phyloP scores from a whole-genome alignment of 1,140 invertebrate species.

The Drosophila parvula region DNA sequence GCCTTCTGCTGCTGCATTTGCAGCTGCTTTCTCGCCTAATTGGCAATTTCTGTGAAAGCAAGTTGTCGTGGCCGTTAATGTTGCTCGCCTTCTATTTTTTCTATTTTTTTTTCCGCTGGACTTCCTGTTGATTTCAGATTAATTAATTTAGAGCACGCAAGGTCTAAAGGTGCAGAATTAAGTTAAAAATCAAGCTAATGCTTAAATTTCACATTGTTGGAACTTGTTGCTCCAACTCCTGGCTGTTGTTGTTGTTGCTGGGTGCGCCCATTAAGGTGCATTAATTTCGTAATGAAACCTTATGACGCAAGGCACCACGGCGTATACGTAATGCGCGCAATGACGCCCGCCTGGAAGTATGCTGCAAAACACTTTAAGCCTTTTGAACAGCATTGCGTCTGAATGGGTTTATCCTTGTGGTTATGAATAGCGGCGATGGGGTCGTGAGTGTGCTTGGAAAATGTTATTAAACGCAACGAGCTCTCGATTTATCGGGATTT shows the following conservation, averaged over 20 bases:
- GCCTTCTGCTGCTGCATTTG: slow-evolving; percentile 27
- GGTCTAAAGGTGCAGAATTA: slow-evolving; percentile 21
- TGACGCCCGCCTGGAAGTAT: slow-evolving; percentile 50
- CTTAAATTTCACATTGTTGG: slow-evolving; percentile 3
- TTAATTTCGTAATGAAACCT: slow-evolving; percentile 70
- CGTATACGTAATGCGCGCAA: slow-evolving; percentile 27
- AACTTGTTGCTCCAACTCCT: slow-evolving; percentile 53
- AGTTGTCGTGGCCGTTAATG: slow-evolving; percentile 22
- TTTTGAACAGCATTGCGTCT: slow-evolving; percentile 17
- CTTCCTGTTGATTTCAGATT: slow-evolving; percentile 42
- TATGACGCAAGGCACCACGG: slow-evolving; percentile 51
- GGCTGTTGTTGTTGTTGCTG: slow-evolving; percentile 1
- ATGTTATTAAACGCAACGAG: slow-evolving; percentile 28
- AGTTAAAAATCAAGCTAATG: slow-evolving; percentile 50
- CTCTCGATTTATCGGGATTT: slow-evolving; percentile 39
- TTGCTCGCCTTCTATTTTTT: neutral
- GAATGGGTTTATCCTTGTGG: slow-evolving; percentile 41
- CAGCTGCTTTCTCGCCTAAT: slow-evolving; percentile 37
- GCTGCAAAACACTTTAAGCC: slow-evolving; percentile 38
- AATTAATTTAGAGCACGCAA: slow-evolving; percentile 71
- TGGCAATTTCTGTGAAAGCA: slow-evolving; percentile 44
- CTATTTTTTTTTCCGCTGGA: neutral
- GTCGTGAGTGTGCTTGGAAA: slow-evolving; percentile 10
- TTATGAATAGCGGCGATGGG: slow-evolving; percentile 38
- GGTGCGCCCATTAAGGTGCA: slow-evolving; percentile 48